Percentiles rank a stretch among this genome's conserved stretches.
Evolutionary conservation across 2,113 vertebrate species (phyloP).

Genomic region (Colistium nudipinnis): DNA sequence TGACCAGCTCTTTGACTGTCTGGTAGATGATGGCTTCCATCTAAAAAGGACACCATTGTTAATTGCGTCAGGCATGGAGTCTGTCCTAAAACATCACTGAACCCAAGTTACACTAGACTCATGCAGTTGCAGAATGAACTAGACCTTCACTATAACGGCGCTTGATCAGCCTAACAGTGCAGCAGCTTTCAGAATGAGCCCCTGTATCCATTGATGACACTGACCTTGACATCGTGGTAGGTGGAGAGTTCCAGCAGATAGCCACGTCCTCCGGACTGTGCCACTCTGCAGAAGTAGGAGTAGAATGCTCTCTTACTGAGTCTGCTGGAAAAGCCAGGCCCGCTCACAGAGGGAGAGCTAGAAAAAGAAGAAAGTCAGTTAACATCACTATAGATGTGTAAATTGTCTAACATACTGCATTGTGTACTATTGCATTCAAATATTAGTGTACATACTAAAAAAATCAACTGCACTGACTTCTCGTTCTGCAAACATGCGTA

Average conservation of each 20-base stretch:
- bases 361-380: not conserved
- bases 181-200: not conserved
- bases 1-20: constrained; percentile 62
- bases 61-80: not conserved
- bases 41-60: constrained; percentile 33
- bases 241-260: constrained; percentile 69
- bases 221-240: constrained; percentile 78
- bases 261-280: constrained; percentile 55
- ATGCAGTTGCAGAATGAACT: not conserved
- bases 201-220: not conserved
- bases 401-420: not conserved
- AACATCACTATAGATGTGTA: not conserved
- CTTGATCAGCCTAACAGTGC: not conserved
- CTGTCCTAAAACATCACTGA: too few species aligned
- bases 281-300: constrained; percentile 70
- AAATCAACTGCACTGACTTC: too few species aligned
- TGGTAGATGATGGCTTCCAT: constrained; percentile 60
- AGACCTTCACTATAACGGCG: not conserved
- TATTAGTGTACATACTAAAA: too few species aligned
- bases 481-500: too few species aligned
- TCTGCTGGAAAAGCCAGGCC: constrained; percentile 76
- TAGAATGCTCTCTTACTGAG: constrained; percentile 81
- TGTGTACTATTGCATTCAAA: too few species aligned
- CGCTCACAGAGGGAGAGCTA: constrained; percentile 79
- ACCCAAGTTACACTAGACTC: too few species aligned